These are phyloP conservation scores for Noctua comes DNA, from an alignment of 2,888 invertebrate species.

Conservation along the genomic window DNA sequence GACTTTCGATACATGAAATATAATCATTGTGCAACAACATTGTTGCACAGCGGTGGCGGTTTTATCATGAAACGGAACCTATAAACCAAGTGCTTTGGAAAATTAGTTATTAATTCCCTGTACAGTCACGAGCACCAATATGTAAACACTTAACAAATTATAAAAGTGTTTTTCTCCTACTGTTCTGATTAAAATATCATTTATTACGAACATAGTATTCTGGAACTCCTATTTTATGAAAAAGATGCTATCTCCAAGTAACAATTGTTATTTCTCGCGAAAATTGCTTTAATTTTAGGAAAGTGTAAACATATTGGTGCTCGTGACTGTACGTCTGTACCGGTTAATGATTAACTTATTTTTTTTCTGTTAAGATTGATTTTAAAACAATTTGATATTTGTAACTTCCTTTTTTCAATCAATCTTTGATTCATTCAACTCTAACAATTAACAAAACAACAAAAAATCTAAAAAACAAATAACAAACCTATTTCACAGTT, in stretches of 20 bases:
- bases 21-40: too few species aligned
- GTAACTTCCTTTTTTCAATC: not conserved
- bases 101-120: not conserved
- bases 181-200: too few species aligned
- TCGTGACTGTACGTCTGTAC: not conserved
- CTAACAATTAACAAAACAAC: slow-evolving; percentile 25
- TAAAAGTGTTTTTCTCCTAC: too few species aligned
- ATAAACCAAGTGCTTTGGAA: too few species aligned
- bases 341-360: not conserved
- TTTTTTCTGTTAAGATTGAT: not conserved
- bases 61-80: not conserved
- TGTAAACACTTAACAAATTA: too few species aligned
- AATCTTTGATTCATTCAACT: slow-evolving; percentile 21
- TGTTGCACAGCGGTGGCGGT: not conserved
- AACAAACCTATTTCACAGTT: slow-evolving; percentile 37
- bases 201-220: too few species aligned
- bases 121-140: too few species aligned
- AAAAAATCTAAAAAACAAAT: slow-evolving; percentile 17
- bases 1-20: not conserved
- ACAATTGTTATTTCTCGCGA: too few species aligned
- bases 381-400: not conserved
- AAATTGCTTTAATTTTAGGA: too few species aligned
- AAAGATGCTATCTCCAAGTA: too few species aligned
- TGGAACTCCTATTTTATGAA: too few species aligned
- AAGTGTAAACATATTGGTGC: too few species aligned